Percentiles rank a stretch among this genome's conserved stretches.
These are phyloP conservation scores for Lerema accius DNA, from an alignment of 1,140 invertebrate species.

Conservation along the genomic window DNA sequence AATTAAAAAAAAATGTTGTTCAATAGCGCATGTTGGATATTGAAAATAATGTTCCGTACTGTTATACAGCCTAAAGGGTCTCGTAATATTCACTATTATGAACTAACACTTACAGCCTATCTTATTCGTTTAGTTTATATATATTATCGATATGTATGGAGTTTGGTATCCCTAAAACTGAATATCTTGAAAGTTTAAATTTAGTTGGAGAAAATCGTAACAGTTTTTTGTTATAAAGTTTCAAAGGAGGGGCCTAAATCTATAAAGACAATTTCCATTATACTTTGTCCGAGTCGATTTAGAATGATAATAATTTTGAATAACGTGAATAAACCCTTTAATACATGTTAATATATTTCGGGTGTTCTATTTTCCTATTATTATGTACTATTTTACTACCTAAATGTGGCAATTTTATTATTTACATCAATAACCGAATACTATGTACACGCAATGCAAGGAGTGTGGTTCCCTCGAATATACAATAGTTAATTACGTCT, in stretches of 20 bases:
- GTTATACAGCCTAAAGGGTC: conserved; percentile 73
- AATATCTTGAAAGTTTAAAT: conserved; percentile 40
- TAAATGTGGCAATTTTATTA: conserved; percentile 58
- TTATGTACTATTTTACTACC: conserved; percentile 56
- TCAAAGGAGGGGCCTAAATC: conserved; percentile 35
- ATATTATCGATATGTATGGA: conserved; percentile 81
- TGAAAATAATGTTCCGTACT: conserved; percentile 52
- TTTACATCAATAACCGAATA: conserved; percentile 61
- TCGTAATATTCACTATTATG: conserved; percentile 76
- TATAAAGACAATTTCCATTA: conserved; percentile 34
- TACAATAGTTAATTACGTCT: conserved; percentile 63
- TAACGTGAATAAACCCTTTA: conserved; percentile 59
- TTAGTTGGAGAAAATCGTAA: conserved; percentile 34
- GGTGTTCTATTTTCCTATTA: conserved; percentile 47
- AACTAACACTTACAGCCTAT: conserved; percentile 63
- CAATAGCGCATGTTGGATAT: conserved; percentile 37
- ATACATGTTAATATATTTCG: conserved; percentile 42
- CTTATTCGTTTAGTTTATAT: conserved; percentile 66
- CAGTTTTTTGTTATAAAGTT: conserved; percentile 31
- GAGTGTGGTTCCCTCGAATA: conserved; percentile 81
- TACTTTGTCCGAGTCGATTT: conserved; percentile 45
- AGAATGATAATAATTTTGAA: conserved; percentile 55
- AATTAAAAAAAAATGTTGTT: conserved; percentile 42
- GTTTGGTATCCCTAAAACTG: conserved; percentile 72
- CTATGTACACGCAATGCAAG: conserved; percentile 80